phyloP scores from a whole-genome alignment of 1,140 invertebrate species.

The Rhagoletis zephyria region DNA sequence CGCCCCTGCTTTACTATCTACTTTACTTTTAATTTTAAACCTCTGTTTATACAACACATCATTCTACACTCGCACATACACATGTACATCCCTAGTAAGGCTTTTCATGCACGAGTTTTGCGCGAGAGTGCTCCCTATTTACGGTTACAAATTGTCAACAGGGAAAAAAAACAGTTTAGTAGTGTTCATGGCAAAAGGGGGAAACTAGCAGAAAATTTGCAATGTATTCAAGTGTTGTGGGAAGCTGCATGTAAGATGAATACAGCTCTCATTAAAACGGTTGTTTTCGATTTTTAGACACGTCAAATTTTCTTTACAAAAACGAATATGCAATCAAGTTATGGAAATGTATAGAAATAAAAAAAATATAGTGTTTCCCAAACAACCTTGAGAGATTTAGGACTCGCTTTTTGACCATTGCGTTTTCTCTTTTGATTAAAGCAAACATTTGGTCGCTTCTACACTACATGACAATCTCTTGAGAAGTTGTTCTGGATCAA shows the following conservation, averaged over 20 bases:
- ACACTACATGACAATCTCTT: too few species aligned
- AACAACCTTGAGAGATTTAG: too few species aligned
- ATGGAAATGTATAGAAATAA: too few species aligned
- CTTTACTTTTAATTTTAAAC: slow-evolving; percentile 35
- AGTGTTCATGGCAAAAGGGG: background rate
- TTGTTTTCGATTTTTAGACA: background rate
- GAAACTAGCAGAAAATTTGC: background rate
- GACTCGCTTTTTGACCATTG: too few species aligned
- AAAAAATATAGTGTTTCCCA: too few species aligned
- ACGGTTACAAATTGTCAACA: background rate
- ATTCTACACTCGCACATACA: background rate
- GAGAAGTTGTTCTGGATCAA: too few species aligned
- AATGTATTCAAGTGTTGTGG: slow-evolving; percentile 4
- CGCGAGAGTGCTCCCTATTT: background rate
- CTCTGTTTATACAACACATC: slow-evolving; percentile 36
- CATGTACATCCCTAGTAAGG: background rate
- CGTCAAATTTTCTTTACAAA: background rate
- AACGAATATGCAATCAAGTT: too few species aligned
- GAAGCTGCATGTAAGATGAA: background rate
- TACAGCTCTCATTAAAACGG: background rate
- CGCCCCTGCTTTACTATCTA: background rate
- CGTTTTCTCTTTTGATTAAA: too few species aligned
- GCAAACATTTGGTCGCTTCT: too few species aligned
- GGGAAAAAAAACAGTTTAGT: background rate
- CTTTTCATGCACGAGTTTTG: background rate